Conservation (phyloP, 2,113 vertebrate species). For the Balaeniceps rex region DNA sequence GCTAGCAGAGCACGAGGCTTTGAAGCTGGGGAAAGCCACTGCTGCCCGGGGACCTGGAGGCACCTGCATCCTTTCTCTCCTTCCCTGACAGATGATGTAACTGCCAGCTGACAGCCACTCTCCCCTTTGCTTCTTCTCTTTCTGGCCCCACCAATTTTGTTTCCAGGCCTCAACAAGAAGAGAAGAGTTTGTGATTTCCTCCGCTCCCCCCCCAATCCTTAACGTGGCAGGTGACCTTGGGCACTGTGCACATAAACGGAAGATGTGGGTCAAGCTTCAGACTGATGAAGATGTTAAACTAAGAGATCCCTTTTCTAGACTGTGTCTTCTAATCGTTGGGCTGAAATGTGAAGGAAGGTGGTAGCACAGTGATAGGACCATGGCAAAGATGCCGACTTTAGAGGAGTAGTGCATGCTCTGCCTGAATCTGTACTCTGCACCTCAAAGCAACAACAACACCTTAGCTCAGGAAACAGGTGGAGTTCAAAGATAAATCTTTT, state of each 20-base stretch:
- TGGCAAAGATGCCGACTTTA: no score
- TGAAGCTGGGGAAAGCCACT: neutral
- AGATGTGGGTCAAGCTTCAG: neutral
- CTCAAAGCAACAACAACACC: neutral
- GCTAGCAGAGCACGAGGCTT: neutral
- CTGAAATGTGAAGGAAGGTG: neutral
- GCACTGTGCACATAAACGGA: neutral
- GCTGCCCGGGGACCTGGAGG: neutral
- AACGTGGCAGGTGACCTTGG: neutral
- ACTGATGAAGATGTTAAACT: neutral
- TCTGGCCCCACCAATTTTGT: neutral
- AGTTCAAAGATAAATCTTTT: neutral
- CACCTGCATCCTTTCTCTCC: neutral
- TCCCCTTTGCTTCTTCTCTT: neutral
- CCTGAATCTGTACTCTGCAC: neutral
- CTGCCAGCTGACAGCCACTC: neutral
- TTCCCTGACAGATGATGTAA: rapidly evolving
- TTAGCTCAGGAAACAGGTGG: neutral
- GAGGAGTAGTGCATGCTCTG: no score
- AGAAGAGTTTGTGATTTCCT: neutral
- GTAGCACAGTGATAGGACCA: no score
- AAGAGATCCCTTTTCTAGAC: neutral
- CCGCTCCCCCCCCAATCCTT: neutral
- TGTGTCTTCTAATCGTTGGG: neutral
- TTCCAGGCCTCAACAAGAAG: neutral